A percentile compares a stretch with the other conserved stretches of the same genome.
Conservation (phyloP, 2,113 vertebrate species). For the Chionodraco myersi region DNA sequence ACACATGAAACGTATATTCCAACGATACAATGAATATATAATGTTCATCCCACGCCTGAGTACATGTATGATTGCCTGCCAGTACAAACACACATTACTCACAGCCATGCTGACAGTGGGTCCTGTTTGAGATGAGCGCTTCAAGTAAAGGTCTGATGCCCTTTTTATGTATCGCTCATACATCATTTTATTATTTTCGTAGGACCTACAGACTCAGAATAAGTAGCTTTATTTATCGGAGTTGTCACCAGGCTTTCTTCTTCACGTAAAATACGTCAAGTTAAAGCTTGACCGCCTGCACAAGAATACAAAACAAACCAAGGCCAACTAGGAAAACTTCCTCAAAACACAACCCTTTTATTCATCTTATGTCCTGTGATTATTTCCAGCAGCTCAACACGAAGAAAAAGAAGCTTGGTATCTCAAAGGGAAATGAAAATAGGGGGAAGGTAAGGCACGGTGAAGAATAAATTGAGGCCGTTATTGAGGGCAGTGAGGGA, state of each 20-base stretch:
- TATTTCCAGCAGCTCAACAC: slow-evolving; percentile 70
- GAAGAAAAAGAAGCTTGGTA: slow-evolving; percentile 51
- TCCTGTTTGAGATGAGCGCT: slow-evolving; percentile 45
- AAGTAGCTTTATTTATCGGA: slow-evolving; percentile 40
- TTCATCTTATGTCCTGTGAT: slow-evolving; percentile 71
- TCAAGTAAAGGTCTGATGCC: slow-evolving; percentile 43
- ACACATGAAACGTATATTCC: slow-evolving; percentile 15
- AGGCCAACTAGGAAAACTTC: slow-evolving; percentile 48
- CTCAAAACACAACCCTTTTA: slow-evolving; percentile 52
- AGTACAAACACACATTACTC: slow-evolving; percentile 46
- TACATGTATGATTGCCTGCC: slow-evolving; percentile 38
- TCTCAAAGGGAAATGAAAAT: slow-evolving; percentile 71
- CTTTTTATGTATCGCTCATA: slow-evolving; percentile 43
- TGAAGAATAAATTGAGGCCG: slow-evolving; percentile 78
- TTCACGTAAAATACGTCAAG: slow-evolving; percentile 21
- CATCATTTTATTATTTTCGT: slow-evolving; percentile 56
- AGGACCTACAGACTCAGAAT: slow-evolving; percentile 3
- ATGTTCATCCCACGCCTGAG: slow-evolving; percentile 32
- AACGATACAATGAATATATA: slow-evolving; percentile 25
- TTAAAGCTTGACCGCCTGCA: slow-evolving; percentile 9
- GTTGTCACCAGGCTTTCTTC: slow-evolving; percentile 37
- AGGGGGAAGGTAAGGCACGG: slow-evolving; percentile 67
- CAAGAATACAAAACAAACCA: slow-evolving; percentile 43
- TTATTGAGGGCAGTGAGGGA: slow-evolving; percentile 78
- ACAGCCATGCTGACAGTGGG: slow-evolving; percentile 29